Evolutionary conservation across 2,113 vertebrate genomes (phyloP).

Genomic region (Prionailurus viverrinus): DNA sequence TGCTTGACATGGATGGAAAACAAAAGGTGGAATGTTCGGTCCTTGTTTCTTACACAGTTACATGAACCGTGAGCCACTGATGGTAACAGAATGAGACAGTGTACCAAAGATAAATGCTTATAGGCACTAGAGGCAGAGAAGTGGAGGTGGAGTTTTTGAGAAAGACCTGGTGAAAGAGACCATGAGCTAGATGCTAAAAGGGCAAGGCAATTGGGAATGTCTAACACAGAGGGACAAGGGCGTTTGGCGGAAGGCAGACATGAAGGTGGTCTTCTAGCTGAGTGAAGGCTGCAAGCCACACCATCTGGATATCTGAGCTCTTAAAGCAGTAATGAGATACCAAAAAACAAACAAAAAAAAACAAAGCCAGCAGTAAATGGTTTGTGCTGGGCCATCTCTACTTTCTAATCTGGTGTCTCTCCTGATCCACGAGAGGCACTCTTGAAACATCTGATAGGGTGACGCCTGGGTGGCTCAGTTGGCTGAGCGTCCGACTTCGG

Average conservation of each 20-base stretch:
- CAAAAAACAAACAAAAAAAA: background rate
- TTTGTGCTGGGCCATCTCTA: slow-evolving; percentile 3
- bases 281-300: background rate
- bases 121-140: background rate
- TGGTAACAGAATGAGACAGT: background rate
- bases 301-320: background rate
- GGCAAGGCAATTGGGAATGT: background rate
- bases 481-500: no score
- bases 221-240: background rate
- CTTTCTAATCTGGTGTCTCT: slow-evolving; percentile 28
- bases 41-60: background rate
- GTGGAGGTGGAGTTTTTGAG: background rate
- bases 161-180: background rate
- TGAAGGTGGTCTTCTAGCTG: background rate
- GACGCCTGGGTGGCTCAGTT: no score
- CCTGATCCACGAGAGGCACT: background rate
- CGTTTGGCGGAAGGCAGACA: background rate
- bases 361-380: background rate
- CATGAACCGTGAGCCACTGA: background rate
- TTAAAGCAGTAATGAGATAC: background rate
- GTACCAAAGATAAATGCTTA: background rate
- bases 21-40: background rate
- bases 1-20: background rate
- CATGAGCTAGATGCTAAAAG: background rate
- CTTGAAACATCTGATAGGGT: background rate